Conservation (phyloP, 2,888 invertebrate species). For the Congeria kusceri region DNA sequence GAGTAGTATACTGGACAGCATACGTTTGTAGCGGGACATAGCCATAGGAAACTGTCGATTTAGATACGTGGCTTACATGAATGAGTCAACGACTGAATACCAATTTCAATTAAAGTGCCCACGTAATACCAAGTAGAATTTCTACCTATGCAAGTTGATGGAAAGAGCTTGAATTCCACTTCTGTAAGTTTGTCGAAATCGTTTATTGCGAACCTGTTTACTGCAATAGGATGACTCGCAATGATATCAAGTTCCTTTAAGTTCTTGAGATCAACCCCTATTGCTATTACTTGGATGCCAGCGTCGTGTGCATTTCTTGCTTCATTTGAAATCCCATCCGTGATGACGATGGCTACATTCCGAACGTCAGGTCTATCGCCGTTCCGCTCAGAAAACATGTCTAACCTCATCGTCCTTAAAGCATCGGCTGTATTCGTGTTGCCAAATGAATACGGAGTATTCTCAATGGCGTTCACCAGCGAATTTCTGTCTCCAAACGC, state of each 20-base stretch:
- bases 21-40: no score
- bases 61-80: no score
- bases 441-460: slow-evolving; percentile 64
- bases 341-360: slow-evolving; percentile 75
- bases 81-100: no score
- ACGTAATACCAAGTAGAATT: no score
- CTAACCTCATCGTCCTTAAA: slow-evolving; percentile 63
- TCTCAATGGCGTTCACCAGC: slow-evolving; percentile 63
- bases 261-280: slow-evolving; percentile 68
- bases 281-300: slow-evolving; percentile 67
- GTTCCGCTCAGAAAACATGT: slow-evolving; percentile 67
- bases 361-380: slow-evolving; percentile 74
- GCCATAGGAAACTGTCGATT: no score
- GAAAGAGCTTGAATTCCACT: slow-evolving; percentile 47
- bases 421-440: slow-evolving; percentile 79
- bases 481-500: slow-evolving; percentile 54
- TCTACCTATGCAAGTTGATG: slow-evolving; percentile 51
- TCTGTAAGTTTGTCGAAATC: slow-evolving; percentile 63
- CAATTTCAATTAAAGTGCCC: no score
- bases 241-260: slow-evolving; percentile 66
- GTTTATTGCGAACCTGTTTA: slow-evolving; percentile 63
- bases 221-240: slow-evolving; percentile 61
- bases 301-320: slow-evolving; percentile 48
- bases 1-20: no score
- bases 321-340: slow-evolving; percentile 79